Evolutionary conservation across 2,797 vertebrate species (phyloP).

Genomic region (Clarias fuscus): DNA sequence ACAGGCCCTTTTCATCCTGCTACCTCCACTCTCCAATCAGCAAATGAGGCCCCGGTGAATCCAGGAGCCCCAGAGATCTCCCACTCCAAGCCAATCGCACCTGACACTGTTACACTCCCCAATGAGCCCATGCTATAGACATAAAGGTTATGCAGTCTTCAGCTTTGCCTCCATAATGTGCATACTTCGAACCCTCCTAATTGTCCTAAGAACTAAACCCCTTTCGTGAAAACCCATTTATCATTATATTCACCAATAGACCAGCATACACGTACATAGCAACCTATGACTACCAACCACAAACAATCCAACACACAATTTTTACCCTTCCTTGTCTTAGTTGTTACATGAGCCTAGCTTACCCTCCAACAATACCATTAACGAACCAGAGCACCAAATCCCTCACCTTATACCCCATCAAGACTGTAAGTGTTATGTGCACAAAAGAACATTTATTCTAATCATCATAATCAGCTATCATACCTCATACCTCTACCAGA

Average conservation of each 20-base stretch:
- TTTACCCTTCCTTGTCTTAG: background rate
- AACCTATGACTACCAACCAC: background rate
- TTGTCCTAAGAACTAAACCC: background rate
- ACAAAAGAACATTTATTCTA: background rate
- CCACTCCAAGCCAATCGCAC: constrained; percentile 68
- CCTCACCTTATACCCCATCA: background rate
- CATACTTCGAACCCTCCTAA: background rate
- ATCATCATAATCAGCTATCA: background rate
- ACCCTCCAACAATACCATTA: background rate
- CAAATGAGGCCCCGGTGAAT: constrained; percentile 80
- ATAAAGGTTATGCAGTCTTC: background rate
- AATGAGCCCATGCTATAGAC: constrained; percentile 64
- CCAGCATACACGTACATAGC: background rate
- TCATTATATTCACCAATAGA: background rate
- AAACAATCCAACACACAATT: background rate
- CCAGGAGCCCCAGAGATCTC: constrained; percentile 72
- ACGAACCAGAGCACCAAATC: background rate
- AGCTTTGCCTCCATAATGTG: background rate
- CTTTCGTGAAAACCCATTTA: background rate
- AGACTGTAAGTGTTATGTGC: background rate
- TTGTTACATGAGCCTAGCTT: background rate
- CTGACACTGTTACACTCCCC: constrained; percentile 75
- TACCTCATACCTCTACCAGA: background rate
- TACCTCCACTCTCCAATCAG: constrained; percentile 87
- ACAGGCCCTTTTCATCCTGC: constrained; percentile 82